Evolutionary conservation across 1,140 invertebrate species (phyloP).

Genomic region (Drosophila varians): DNA sequence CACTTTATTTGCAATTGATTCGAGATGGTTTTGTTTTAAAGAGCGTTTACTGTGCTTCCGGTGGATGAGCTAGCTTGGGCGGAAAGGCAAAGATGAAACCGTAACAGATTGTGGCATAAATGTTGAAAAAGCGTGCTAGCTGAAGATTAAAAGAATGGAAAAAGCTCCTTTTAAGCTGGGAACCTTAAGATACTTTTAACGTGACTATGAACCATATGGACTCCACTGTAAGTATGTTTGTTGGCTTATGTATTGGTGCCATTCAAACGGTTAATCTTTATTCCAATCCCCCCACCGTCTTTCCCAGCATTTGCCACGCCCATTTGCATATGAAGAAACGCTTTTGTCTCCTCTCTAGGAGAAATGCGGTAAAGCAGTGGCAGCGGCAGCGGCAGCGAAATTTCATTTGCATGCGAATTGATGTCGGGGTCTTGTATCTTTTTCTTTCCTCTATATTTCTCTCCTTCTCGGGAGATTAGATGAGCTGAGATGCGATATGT

Average conservation of each 20-base stretch:
- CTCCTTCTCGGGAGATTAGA: constrained; percentile 1
- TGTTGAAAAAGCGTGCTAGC: background rate
- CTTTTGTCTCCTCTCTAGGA: constrained; percentile 16
- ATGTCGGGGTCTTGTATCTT: constrained; percentile 29
- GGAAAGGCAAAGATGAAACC: background rate
- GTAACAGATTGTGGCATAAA: background rate
- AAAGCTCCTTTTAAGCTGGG: background rate
- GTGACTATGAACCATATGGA: background rate
- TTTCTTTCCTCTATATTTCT: background rate
- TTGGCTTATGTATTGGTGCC: background rate
- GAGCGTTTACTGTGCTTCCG: constrained; percentile 50
- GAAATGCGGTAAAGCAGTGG: constrained; percentile 21
- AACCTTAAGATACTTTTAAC: background rate
- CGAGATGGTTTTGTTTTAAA: constrained; percentile 30
- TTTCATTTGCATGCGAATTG: constrained; percentile 45
- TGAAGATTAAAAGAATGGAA: background rate
- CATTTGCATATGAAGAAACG: constrained; percentile 45
- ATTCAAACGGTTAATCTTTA: constrained; percentile 24
- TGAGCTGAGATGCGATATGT: constrained; percentile 17
- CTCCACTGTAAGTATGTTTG: background rate
- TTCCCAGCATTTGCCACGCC: constrained; percentile 16
- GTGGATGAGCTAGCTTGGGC: constrained; percentile 29
- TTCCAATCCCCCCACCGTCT: too few relatives aligned
- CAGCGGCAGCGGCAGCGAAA: constrained; percentile 14
- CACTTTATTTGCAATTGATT: constrained; percentile 26